phyloP scores from a whole-genome alignment of 2,113 vertebrate species.

The Cyprinodon brontotheroides region DNA sequence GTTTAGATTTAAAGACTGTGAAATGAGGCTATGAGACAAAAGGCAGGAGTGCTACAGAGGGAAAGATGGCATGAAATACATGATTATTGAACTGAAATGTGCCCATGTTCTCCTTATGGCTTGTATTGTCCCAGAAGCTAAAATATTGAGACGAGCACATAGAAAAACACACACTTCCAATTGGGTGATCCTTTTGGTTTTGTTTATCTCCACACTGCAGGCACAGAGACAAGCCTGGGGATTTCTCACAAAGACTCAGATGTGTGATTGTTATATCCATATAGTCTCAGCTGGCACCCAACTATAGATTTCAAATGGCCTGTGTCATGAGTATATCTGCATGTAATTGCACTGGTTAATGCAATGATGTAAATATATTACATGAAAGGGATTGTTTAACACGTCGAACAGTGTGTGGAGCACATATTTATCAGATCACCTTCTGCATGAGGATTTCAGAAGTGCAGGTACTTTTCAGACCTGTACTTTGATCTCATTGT shows the following conservation, averaged over 20 bases:
- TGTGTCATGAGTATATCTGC: conserved; percentile 12
- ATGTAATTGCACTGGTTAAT: not conserved
- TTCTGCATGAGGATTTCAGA: conserved; percentile 18
- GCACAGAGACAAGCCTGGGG: conserved; percentile 43
- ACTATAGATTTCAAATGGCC: conserved; percentile 23
- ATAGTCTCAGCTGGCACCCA: conserved; percentile 41
- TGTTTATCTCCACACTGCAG: conserved; percentile 65
- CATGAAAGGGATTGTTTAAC: conserved; percentile 1
- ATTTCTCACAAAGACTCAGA: conserved; percentile 55
- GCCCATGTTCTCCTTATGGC: conserved; percentile 32
- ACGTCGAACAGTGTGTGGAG: not conserved
- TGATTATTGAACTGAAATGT: conserved; percentile 44
- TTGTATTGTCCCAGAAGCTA: conserved; percentile 31
- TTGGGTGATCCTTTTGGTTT: conserved; percentile 24
- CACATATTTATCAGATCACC: not conserved
- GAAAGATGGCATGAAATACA: conserved; percentile 31
- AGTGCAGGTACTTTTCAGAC: not conserved
- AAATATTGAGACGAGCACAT: conserved; percentile 19
- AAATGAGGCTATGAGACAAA: conserved; percentile 42
- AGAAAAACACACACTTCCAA: conserved; percentile 20
- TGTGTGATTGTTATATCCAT: conserved; percentile 37
- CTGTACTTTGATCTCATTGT: too few species aligned
- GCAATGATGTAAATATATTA: not conserved
- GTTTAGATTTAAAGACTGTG: conserved; percentile 43
- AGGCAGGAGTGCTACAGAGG: conserved; percentile 23